Evolutionary conservation across 2,888 invertebrate species (phyloP).

Genomic region (Volucella inanis): DNA sequence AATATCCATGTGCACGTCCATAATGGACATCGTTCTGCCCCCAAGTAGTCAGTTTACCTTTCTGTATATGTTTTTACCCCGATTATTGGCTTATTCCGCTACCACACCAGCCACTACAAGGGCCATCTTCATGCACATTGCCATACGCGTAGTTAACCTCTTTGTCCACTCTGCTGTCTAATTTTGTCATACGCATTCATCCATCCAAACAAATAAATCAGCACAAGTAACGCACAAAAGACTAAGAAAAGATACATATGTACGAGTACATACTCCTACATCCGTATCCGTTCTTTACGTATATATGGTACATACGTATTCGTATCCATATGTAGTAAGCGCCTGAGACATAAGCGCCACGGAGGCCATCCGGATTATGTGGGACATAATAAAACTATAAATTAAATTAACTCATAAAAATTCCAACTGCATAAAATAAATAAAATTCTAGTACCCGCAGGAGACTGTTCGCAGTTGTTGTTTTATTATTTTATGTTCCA

Average conservation of each 20-base stretch:
- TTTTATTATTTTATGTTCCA: constrained; percentile 73
- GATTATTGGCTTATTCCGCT: constrained; percentile 47
- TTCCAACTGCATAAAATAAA: constrained; percentile 81
- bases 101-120: not conserved
- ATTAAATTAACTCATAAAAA: constrained; percentile 83
- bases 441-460: constrained; percentile 74
- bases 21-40: not conserved
- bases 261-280: not conserved
- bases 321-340: not conserved
- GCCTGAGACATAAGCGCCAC: constrained; percentile 47
- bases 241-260: constrained; percentile 21
- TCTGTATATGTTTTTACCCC: constrained; percentile 38
- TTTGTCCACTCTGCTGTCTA: constrained; percentile 10
- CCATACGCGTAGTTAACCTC: constrained; percentile 32
- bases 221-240: constrained; percentile 21
- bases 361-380: constrained; percentile 72
- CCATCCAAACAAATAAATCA: constrained; percentile 67
- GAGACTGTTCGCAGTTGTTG: constrained; percentile 72
- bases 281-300: not conserved
- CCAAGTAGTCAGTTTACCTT: not conserved
- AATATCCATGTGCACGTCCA: constrained; percentile 39
- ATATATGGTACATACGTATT: constrained; percentile 24
- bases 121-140: constrained; percentile 60
- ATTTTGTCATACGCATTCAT: constrained; percentile 58
- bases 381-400: constrained; percentile 82